Base-by-base conservation (phyloP, 1,140 invertebrate species). In the Solenopsis fugax region DNA sequence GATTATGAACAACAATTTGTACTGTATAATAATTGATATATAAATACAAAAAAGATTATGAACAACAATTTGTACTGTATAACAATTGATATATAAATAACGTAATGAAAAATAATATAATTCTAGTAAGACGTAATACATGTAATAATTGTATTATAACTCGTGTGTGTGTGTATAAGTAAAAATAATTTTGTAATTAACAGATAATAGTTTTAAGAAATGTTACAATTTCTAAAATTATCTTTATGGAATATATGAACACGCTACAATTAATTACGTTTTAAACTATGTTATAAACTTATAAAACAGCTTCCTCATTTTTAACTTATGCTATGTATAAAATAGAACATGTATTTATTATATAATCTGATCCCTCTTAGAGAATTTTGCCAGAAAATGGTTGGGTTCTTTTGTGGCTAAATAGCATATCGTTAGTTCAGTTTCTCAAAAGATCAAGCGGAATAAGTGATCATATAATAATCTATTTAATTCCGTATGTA, bases 261-360 rank as follows among this genome's bases (percentile, higher is more conserved):
- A 24, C n/a, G 21, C 37, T 24, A 5, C 13, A 45, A 54, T 37
- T 7, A 65, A 80, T 80, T 24, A 41, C 4, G 24, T 18, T 34
- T 16, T 69, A 65, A 12, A n/a, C 24, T 9, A 64, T 29, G 29
- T 29, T 29, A 80, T 52, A 67, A 71, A 58, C 5, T 58, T 18
- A 4, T 29, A 16, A 60, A 73, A 34, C 7, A 48, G 45, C 18
- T 60, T 73, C 41, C 3, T 21, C 9, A 45, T 69, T 77, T 21
- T 37, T 45, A 52, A 67, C 41, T 60, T 24, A 58, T 82, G 16
- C 7, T 72, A 82, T 58, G 5, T n/a, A 18, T 4, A 18, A 9
- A 48, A 34, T n/a, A 29, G 10, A 34, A 24, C 21, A 67, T 73
- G 1, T 60, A 73, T 54, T 65, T 80, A 60, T 81, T 56, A 6